Conservation (phyloP, 2,888 invertebrate species). For the Hecatera dysodea region DNA sequence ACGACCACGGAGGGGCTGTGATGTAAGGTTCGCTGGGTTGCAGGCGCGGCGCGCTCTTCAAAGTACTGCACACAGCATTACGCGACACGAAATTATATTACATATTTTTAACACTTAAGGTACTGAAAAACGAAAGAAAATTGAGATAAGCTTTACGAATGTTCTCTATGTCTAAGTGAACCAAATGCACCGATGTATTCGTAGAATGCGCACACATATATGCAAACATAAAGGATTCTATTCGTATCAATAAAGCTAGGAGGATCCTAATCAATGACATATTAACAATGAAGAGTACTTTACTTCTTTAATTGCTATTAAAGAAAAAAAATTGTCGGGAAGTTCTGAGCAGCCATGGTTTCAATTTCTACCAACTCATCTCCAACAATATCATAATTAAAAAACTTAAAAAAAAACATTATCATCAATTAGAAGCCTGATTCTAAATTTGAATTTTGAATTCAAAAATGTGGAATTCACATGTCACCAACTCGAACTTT, state of each 20-base stretch:
- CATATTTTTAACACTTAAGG: background rate
- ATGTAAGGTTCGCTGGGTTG: slow-evolving; percentile 45
- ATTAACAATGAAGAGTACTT: slow-evolving; percentile 14
- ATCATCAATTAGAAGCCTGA: background rate
- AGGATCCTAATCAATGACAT: slow-evolving; percentile 25
- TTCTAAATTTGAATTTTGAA: background rate
- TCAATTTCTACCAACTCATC: background rate
- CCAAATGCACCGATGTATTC: background rate
- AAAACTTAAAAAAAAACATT: background rate
- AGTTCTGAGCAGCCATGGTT: background rate
- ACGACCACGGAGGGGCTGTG: slow-evolving; percentile 34
- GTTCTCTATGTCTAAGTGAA: background rate
- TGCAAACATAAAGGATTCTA: no score
- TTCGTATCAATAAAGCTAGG: no score
- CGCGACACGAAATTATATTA: background rate
- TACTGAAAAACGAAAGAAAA: background rate
- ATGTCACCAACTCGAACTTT: slow-evolving; percentile 15
- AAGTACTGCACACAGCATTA: background rate
- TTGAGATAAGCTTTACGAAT: background rate
- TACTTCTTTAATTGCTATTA: slow-evolving; percentile 6
- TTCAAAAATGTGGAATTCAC: slow-evolving; percentile 12
- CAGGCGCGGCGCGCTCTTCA: background rate
- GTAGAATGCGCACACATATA: background rate
- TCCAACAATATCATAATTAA: background rate
- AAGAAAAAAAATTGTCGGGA: background rate